Evolutionary conservation across 2,113 vertebrate genomes (phyloP).

Genomic region (Channa maculata): DNA sequence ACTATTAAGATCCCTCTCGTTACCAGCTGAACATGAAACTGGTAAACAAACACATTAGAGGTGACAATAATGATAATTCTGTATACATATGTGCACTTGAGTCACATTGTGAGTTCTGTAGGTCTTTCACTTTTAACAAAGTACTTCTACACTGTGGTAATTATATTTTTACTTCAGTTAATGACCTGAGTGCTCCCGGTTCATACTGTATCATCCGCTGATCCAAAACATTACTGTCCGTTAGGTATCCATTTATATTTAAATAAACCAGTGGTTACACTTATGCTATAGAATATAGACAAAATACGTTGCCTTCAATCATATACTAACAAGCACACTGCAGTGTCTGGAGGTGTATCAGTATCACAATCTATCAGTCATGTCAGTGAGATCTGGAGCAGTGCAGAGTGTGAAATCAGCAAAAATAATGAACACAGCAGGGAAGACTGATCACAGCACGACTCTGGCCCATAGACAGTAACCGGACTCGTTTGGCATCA

Average conservation of each 20-base stretch:
- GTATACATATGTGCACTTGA: no score
- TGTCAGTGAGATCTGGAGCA: constrained; percentile 1
- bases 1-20: no score
- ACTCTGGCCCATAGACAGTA: constrained; percentile 22
- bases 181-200: no score
- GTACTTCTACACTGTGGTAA: no score
- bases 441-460: constrained; percentile 32
- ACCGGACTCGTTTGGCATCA: constrained; percentile 8
- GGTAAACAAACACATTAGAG: no score
- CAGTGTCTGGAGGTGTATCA: constrained; percentile 3
- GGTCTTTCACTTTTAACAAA: no score
- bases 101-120: no score
- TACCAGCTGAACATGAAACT: no score
- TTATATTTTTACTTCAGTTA: no score
- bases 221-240: neutral
- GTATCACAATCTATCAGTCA: constrained; percentile 6
- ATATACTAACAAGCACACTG: neutral
- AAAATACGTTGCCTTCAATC: neutral
- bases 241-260: constrained; percentile 4
- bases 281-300: neutral
- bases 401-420: constrained; percentile 23
- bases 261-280: neutral
- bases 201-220: no score
- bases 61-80: no score
- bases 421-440: constrained; percentile 29